A percentile compares a stretch with the other conserved stretches of the same genome.
Conservation (phyloP, 2,888 invertebrate species). For the Dynastes grantii region DNA sequence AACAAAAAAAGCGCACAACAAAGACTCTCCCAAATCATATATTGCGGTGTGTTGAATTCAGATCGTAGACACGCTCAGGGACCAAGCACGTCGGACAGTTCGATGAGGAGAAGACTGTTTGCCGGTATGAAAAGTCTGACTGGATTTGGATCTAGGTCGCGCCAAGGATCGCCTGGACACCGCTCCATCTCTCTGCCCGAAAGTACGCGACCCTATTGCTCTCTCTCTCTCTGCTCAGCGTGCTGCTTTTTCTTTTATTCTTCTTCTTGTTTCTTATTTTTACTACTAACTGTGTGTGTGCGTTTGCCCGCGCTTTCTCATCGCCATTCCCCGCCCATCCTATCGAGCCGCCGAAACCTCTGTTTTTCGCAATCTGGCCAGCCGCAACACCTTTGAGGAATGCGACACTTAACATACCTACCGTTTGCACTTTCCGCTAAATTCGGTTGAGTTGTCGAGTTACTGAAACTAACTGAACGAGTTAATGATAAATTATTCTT, state of each 20-base stretch:
- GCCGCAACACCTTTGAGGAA: constrained; percentile 5
- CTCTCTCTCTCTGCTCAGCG: constrained; percentile 45
- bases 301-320: constrained; percentile 21
- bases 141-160: constrained; percentile 80
- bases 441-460: not conserved
- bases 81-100: constrained; percentile 69
- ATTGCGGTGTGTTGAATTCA: constrained; percentile 51
- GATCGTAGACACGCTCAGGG: constrained; percentile 57
- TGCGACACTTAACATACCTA: constrained; percentile 1
- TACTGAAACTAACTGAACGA: not conserved
- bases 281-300: not conserved
- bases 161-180: constrained; percentile 82
- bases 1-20: not conserved
- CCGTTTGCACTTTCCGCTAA: constrained; percentile 10
- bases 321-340: not conserved
- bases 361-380: no score
- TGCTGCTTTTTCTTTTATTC: constrained; percentile 50
- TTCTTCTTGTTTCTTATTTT: constrained; percentile 37
- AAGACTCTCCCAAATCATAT: constrained; percentile 16
- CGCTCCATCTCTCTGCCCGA: constrained; percentile 90
- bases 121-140: constrained; percentile 88
- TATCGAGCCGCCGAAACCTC: not conserved
- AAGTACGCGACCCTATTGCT: constrained; percentile 76
- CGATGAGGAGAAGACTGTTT: constrained; percentile 83
- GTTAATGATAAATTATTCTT: no score